Evolutionary conservation across 2,797 vertebrate genomes (phyloP), one percentile per base, ranked within the genome.

Genomic region (Hypotaenidia okinawae): DNA sequence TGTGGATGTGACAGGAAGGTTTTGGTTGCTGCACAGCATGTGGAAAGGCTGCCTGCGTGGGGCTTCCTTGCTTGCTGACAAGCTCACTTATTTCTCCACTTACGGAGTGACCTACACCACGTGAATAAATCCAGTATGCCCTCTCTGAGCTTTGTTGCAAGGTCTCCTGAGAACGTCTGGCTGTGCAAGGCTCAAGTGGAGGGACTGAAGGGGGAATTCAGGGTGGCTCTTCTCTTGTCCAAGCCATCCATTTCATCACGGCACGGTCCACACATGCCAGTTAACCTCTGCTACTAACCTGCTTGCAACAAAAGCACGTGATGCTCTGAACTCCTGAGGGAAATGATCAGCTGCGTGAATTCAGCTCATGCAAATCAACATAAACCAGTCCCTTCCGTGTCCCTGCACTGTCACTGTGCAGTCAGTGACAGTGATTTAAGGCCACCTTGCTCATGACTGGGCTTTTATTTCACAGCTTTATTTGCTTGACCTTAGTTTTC

Each of bases 1-100:
- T 2, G n/a, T 32, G 61, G 2, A 1, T 1, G 4, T 10, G 57
- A 35, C 27, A 39, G 17, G 4, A 30, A 69, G 85, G 55, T 22
- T 79, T 39, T 37, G 1, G 0, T 9, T 30, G 21, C 4, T 4
- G 12, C 49, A 15, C 13, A 5, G 64, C 5, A 7, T 0, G 4
- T 17, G 45, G 32, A 24, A 19, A n/a, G 35, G 51, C 23, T 5
- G 4, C 9, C 28, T 10, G 3, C 16, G 0, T 2, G 54, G 47
- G 4, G 1, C 30, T 24, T 69, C 72, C 35, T 13, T 11, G 13
- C 28, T 63, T 28, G 27, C 18, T 51, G 63, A 45, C 57, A 73
- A 45, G 21, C n/a, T 62, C 33, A 8, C 28, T 45, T 32, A 11
- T 25, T 74, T 72, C 70, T 69, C 17, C 32, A 2, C 55, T 43